Evolutionary conservation across 2,113 vertebrate species (phyloP).

Genomic region (Equus quagga): DNA sequence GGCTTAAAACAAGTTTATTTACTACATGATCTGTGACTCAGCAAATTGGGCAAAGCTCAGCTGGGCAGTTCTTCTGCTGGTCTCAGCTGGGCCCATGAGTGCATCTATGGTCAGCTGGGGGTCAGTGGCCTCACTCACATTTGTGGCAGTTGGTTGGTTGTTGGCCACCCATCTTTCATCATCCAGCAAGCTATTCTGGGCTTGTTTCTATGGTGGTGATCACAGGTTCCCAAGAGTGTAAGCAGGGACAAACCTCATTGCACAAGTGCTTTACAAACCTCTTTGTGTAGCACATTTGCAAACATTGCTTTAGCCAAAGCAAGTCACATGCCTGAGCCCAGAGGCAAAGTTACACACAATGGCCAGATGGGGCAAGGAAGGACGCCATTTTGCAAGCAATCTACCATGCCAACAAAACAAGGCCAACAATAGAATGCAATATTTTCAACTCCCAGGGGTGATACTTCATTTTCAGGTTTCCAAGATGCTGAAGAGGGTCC

Average conservation of each 20-base stretch:
- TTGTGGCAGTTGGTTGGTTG: neutral
- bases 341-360: neutral
- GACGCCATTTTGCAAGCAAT: neutral
- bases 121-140: neutral
- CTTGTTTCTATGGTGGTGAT: neutral
- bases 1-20: neutral
- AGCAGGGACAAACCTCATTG: neutral
- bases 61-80: neutral
- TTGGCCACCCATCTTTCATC: neutral
- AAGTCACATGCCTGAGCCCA: neutral
- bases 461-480: neutral
- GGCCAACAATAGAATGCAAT: neutral
- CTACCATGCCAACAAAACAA: neutral
- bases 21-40: neutral
- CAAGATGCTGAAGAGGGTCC: neutral
- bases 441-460: neutral
- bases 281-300: neutral
- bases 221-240: neutral
- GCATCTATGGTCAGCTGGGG: neutral
- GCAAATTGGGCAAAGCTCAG: neutral
- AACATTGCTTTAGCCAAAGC: neutral
- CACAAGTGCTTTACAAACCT: neutral
- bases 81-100: neutral
- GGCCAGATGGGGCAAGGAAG: neutral
- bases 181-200: neutral